Percentiles rank a stretch among this genome's conserved stretches.
Conservation (phyloP, 2,888 invertebrate species). For the Apodemia hepburni region DNA sequence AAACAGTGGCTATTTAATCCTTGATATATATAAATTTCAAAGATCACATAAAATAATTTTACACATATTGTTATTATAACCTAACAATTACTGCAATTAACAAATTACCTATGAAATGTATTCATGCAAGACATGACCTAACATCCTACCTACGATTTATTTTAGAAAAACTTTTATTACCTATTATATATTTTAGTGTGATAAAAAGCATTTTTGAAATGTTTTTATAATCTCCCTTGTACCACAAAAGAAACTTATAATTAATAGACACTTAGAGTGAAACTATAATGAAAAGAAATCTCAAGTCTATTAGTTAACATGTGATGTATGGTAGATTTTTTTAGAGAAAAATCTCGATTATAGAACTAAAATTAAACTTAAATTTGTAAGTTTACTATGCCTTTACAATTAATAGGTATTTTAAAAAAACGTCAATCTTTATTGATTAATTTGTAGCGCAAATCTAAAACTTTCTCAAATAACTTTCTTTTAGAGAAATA, state of each 20-base stretch:
- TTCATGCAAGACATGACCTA: slow-evolving; percentile 50
- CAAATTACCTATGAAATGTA: slow-evolving; percentile 65
- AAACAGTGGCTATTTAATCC: slow-evolving; percentile 67
- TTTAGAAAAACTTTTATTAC: slow-evolving; percentile 53
- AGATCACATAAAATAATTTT: slow-evolving; percentile 62
- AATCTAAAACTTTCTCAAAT: no score
- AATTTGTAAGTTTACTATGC: not conserved
- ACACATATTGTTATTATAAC: slow-evolving; percentile 57
- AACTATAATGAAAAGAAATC: slow-evolving; percentile 31
- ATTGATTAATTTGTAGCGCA: not conserved
- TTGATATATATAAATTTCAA: slow-evolving; percentile 54
- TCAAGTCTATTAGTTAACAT: slow-evolving; percentile 32
- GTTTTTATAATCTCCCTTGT: slow-evolving; percentile 62
- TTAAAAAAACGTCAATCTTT: not conserved
- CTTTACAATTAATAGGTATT: not conserved
- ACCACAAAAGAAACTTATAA: slow-evolving; percentile 57
- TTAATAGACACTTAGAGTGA: slow-evolving; percentile 62
- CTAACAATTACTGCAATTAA: slow-evolving; percentile 61
- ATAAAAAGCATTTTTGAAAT: slow-evolving; percentile 68
- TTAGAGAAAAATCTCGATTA: slow-evolving; percentile 23
- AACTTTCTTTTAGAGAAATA: no score
- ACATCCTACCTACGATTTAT: slow-evolving; percentile 57
- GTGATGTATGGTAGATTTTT: slow-evolving; percentile 34
- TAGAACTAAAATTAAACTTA: slow-evolving; percentile 10
- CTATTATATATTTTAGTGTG: slow-evolving; percentile 53